Percentiles rank a stretch among this genome's conserved stretches.
phyloP scores from a whole-genome alignment of 1,140 invertebrate species.

The Bombus impatiens region DNA sequence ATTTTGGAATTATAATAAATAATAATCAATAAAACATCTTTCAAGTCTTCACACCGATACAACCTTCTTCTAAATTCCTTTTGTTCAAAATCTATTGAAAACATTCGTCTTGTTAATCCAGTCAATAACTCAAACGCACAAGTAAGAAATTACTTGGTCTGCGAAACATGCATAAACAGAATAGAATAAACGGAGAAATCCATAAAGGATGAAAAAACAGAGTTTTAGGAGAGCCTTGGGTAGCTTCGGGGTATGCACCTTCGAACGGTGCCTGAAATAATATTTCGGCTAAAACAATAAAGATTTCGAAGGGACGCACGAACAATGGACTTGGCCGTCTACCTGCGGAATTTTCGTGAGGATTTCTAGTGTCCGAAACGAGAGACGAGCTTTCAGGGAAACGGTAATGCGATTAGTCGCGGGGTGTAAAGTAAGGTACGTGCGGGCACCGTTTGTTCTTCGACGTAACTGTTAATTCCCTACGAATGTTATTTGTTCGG shows the following conservation, averaged over 20 bases:
- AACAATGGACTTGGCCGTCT: slow-evolving; percentile 42
- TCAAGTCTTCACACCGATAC: too few species aligned
- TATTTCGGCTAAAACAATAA: slow-evolving; percentile 59
- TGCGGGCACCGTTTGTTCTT: slow-evolving; percentile 43
- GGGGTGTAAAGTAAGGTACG: slow-evolving; percentile 35
- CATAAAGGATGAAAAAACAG: slow-evolving; percentile 43
- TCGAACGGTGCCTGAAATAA: slow-evolving; percentile 58
- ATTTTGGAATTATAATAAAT: too few species aligned
- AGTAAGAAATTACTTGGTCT: neutral
- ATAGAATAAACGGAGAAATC: neutral
- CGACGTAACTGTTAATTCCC: slow-evolving; percentile 53
- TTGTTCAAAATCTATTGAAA: too few species aligned
- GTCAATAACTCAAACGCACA: too few species aligned
- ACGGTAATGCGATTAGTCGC: slow-evolving; percentile 62
- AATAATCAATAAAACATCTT: too few species aligned
- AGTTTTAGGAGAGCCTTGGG: neutral
- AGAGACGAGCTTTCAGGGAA: slow-evolving; percentile 45
- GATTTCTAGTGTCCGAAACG: slow-evolving; percentile 26
- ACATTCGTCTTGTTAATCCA: too few species aligned
- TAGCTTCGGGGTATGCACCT: neutral
- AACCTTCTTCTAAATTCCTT: rapidly evolving
- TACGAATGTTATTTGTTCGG: slow-evolving; percentile 50
- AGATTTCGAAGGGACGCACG: slow-evolving; percentile 36
- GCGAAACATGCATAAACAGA: neutral
- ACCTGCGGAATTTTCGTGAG: slow-evolving; percentile 54